Evolutionary conservation across 2,888 invertebrate species (phyloP).

Genomic region (Cheilosia pagana): DNA sequence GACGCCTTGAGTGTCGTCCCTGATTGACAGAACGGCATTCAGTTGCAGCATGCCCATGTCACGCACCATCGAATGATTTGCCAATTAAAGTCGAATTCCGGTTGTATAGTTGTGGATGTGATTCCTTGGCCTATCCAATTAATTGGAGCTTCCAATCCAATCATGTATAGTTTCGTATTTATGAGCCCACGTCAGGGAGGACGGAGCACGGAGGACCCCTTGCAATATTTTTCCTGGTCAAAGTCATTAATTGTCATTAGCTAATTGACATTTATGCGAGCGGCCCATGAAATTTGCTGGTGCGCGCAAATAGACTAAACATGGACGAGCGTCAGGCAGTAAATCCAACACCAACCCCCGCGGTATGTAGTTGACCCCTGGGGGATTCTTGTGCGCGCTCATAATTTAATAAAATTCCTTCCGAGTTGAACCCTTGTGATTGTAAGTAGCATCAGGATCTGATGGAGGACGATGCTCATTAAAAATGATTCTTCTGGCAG

Average conservation of each 20-base stretch:
- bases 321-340: constrained; percentile 10
- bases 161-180: constrained; percentile 39
- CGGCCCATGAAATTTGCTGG: constrained; percentile 56
- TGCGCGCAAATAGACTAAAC: constrained; percentile 22
- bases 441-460: constrained; percentile 11
- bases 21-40: constrained; percentile 59
- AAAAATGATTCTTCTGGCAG: constrained; percentile 50
- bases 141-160: constrained; percentile 59
- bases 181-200: constrained; percentile 33
- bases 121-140: constrained; percentile 51
- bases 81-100: constrained; percentile 64
- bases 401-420: constrained; percentile 71
- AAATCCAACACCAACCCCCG: constrained; percentile 28
- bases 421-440: constrained; percentile 31
- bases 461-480: constrained; percentile 51
- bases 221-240: constrained; percentile 40
- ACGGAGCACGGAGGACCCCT: constrained; percentile 2
- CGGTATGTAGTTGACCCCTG: constrained; percentile 57
- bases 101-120: constrained; percentile 30
- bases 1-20: constrained; percentile 49
- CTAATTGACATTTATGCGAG: constrained; percentile 75
- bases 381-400: constrained; percentile 60
- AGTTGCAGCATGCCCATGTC: constrained; percentile 56
- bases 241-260: constrained; percentile 73
- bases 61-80: constrained; percentile 42